Base-by-base conservation (phyloP, 2,888 invertebrate species). In the Leistus spinibarbis region DNA sequence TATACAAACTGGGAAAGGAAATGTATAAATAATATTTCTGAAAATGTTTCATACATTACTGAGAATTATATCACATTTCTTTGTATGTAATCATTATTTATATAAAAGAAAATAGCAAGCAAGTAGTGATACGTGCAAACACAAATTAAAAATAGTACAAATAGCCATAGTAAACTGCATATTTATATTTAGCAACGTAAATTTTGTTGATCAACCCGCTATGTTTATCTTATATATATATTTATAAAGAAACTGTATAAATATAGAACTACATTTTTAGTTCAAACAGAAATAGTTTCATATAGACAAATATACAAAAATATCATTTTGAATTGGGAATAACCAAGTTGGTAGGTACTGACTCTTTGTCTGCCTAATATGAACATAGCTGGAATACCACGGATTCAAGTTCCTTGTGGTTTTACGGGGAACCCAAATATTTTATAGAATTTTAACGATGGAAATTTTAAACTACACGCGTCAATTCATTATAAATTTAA, bases 381-480 rank as follows among this genome's bases (percentile, higher is more conserved):
- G 60, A 27, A 16, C 63, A 24, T 16, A 66, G 64, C 56, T 72
- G 24, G 19, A 54, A 19, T 27, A 66, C 60, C 54, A 54, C 19
- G 54, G 64, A 64, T 64, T 54, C 54, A 71, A 54, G 17, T 20
- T 24, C 20, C 22, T 20, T 57, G 66, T 40, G 72, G 72, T 63
- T 66, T 72, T 72, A 72, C 57, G 17, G 24, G 22, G 56, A 72
- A 72, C 64, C 27, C 13, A 62, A 70, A 63, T 53, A 64, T 71
- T 67, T 73, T 24, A 20, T 54, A 67, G 60, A 57, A 73, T 60
- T 57, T 73, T 62, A 73, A 67, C 40, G 60, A 67, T 67, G 72
- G 72, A 66, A 72, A 72, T 57, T 66, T 27, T 57, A 17, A 56
- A 66, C 20, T 72, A 40, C 40, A 40, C 40, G n/a, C n/a, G 4